These are phyloP conservation scores for Bergia sp. DNA, from an alignment of 92 coral and sea anemone genomes.

Conservation along the genomic window DNA sequence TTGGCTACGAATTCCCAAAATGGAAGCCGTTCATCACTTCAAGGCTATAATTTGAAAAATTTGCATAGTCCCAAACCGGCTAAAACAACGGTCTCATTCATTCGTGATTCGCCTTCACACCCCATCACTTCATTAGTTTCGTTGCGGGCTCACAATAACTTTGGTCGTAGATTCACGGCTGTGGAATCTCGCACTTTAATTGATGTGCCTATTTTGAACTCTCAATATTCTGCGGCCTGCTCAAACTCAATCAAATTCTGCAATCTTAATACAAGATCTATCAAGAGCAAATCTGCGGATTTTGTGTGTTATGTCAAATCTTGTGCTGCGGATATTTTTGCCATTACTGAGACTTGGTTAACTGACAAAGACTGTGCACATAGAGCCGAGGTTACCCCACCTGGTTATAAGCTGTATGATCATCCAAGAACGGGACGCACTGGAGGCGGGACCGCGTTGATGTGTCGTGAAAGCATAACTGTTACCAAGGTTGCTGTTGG, in stretches of 20 bases:
- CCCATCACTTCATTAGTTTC: conserved; percentile 48
- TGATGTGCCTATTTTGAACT: conserved; percentile 33
- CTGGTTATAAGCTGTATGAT: conserved; percentile 55
- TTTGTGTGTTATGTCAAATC: conserved; percentile 52
- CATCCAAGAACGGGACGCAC: conserved; percentile 45
- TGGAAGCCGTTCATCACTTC: no score
- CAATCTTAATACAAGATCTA: conserved; percentile 53
- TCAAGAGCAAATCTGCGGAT: conserved; percentile 64
- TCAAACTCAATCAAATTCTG: conserved; percentile 43
- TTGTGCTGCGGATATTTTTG: conserved; percentile 50
- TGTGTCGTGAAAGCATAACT: conserved; percentile 42
- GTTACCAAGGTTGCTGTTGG: conserved; percentile 44
- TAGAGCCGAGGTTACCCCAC: conserved; percentile 48
- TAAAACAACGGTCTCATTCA: conserved; percentile 35
- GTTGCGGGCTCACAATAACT: conserved; percentile 18
- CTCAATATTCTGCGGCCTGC: background rate
- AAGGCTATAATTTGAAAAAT: background rate
- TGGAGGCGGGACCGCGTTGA: conserved; percentile 61
- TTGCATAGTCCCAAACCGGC: conserved; percentile 47
- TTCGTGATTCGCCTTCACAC: conserved; percentile 25
- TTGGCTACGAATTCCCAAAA: no score
- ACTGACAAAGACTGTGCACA: conserved; percentile 48
- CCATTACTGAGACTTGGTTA: conserved; percentile 59
- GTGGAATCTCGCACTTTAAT: conserved; percentile 36
- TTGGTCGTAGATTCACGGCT: conserved; percentile 19